Evolutionary conservation across 2,888 invertebrate genomes (phyloP).

Genomic region (Steinernema carpocapsae): DNA sequence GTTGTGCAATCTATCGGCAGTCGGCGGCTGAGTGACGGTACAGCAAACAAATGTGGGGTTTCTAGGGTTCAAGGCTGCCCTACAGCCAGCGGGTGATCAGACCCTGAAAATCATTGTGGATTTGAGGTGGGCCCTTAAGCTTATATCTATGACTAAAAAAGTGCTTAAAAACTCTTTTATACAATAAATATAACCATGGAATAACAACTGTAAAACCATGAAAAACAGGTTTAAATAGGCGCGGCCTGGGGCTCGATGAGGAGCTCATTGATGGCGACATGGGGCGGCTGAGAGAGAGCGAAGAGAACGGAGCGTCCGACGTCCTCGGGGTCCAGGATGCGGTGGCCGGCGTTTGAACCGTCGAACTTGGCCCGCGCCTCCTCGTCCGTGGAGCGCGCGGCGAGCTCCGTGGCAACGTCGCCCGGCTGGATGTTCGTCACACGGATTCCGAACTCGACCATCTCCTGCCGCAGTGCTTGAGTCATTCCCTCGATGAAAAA

Average conservation of each 20-base stretch:
- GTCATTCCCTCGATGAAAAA: conserved; percentile 71
- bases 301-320: conserved; percentile 70
- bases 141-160: too few species aligned
- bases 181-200: too few species aligned
- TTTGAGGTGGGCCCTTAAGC: too few species aligned
- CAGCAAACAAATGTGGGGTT: too few species aligned
- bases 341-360: conserved; percentile 61
- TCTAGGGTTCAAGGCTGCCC: too few species aligned
- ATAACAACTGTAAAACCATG: too few species aligned
- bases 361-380: conserved; percentile 69
- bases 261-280: conserved; percentile 70
- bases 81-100: too few species aligned
- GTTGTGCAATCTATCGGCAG: too few species aligned
- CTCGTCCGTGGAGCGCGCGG: conserved; percentile 67
- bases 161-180: too few species aligned
- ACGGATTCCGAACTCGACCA: conserved; percentile 68
- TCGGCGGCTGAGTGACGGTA: too few species aligned
- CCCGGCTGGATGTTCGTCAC: conserved; percentile 72
- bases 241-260: conserved; percentile 69
- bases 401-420: conserved; percentile 70
- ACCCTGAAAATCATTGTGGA: too few species aligned
- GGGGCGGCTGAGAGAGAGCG: conserved; percentile 69
- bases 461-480: conserved; percentile 70
- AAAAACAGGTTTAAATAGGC: conserved; percentile 57
- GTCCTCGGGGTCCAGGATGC: conserved; percentile 69